Conservation (phyloP, 2,113 vertebrate genomes). For the Brachyhypopomus occidentalis region DNA sequence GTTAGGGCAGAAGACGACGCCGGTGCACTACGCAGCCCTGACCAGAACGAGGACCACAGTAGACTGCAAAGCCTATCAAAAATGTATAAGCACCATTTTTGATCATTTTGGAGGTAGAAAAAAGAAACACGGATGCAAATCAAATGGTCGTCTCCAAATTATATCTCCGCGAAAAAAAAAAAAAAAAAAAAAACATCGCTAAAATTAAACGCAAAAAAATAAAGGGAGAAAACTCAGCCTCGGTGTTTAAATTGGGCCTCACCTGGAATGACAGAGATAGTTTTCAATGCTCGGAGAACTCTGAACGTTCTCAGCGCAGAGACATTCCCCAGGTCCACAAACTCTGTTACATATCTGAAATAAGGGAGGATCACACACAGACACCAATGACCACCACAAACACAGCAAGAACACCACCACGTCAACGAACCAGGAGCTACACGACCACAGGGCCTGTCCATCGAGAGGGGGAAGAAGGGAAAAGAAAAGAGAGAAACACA, state of each 20-base stretch:
- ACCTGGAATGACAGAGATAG: slow-evolving; percentile 96
- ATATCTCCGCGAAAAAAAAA: slow-evolving; percentile 64
- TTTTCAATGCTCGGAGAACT: slow-evolving; percentile 97
- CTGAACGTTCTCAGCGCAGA: slow-evolving; percentile 96
- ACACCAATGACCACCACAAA: slow-evolving; percentile 85
- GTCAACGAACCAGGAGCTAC: slow-evolving; percentile 84
- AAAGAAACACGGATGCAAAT: slow-evolving; percentile 56
- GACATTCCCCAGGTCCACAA: slow-evolving; percentile 95
- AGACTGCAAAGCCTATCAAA: slow-evolving; percentile 91
- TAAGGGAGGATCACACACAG: slow-evolving; percentile 89
- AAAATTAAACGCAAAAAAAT: slow-evolving; percentile 47
- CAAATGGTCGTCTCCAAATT: slow-evolving; percentile 73
- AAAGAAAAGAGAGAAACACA: slow-evolving; percentile 37
- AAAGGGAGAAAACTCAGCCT: slow-evolving; percentile 60
- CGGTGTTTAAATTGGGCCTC: slow-evolving; percentile 74
- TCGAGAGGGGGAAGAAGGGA: slow-evolving; percentile 76
- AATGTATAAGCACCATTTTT: slow-evolving; percentile 77
- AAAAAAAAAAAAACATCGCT: slow-evolving; percentile 46
- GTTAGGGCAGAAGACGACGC: slow-evolving; percentile 64
- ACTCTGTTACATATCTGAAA: slow-evolving; percentile 94
- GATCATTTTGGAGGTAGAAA: slow-evolving; percentile 78
- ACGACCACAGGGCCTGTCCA: slow-evolving; percentile 91
- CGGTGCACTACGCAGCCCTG: slow-evolving; percentile 56
- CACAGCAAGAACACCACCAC: slow-evolving; percentile 73
- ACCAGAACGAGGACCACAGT: slow-evolving; percentile 62